Evolutionary conservation across 1,140 invertebrate genomes (phyloP), one percentile per base, ranked within the genome.

Genomic region (Neuroterus valhalla): DNA sequence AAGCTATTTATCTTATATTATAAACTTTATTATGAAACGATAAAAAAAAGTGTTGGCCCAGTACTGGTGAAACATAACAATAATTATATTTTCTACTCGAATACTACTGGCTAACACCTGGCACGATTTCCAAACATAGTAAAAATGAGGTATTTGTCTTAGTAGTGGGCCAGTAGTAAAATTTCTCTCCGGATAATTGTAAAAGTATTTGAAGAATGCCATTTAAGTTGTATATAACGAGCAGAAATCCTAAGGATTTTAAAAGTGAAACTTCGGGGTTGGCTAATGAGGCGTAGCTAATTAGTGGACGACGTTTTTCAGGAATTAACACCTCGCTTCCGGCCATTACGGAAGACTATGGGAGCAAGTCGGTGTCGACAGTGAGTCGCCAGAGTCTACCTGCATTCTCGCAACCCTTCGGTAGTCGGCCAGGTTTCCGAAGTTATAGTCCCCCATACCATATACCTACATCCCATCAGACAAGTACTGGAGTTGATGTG

Each of bases 321-420:
- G 78, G 77, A 4, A n/a, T 87, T 14, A 72, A 45, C 17, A 21
- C 77, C 1, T 26, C 75, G 0, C 74, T 88, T 1, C 48, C 83
- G 1, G 44, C 71, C 42, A 78, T 85, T 0, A 55, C 80, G 2
- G 88, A 89, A 3, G 86, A 89, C 26, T 89, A 88, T 67, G 81
- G 79, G 43, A 79, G 71, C 5, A 89, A 89, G 42, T 71, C 87
- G 2, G 73, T 84, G n/a, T 66, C 77, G 0, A 71, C 81, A 11
- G 84, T 82, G 15, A 78, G 77, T 31, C 86, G 88, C 67, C 87
- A 88, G 70, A 80, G 76, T 1, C 42, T 89, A 48, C 88, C 88
- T 0, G 85, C 82, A 0, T 89, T 89, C 44, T 86, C 85, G 6
- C 86, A 84, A 76, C 86, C 84, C 15, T 89, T 87, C 26, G 77